Evolutionary conservation across 2,888 invertebrate species (phyloP), one percentile per base, ranked within the genome.

Genomic region (Ischnus inquisitorius): DNA sequence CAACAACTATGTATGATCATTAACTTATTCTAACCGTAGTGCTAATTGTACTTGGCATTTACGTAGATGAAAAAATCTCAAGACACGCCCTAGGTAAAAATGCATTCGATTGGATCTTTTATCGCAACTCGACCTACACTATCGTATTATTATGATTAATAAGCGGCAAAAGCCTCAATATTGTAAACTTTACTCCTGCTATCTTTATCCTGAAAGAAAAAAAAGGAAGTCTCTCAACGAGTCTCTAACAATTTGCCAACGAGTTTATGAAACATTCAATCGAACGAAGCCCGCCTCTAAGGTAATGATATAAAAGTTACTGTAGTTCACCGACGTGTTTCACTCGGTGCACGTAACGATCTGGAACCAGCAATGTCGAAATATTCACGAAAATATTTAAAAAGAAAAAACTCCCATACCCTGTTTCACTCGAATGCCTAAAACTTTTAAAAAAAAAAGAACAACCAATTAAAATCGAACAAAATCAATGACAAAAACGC

Each of bases 21-120:
- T 89, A 91, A 89, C 88, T 90, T 92, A 93, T 92, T 91, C 89
- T 92, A 92, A 91, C 87, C 89, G 92, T 92, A 92, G 92, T 91
- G 90, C 92, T 92, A 89, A 83, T 89, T 89, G 89, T 91, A 93
- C 88, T 90, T 91, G 91, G 90, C 89, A 89, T 90, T 92, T 91
- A 91, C 90, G 90, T 92, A 92, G 91, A 90, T 88, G 88, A 87
- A 87, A 25, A 48, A 51, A 41, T n/a, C 34, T 41, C 64, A 57
- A 75, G 77, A 89, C 88, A 90, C 90, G 91, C 91, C 34, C 91
- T 90, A 91, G 90, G 88, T 90, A 85, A 87, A 34, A 88, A 82
- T 84, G 81, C 77, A 82, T 84, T 84, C 71, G 80, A 82, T 81
- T 72, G 84, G 68, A 85, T 82, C 48, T 82, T 84, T 85, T 79